Percentiles rank a stretch among this genome's conserved stretches.
Conservation (phyloP, 2,888 invertebrate genomes). For the Cyrtodaria siliqua region DNA sequence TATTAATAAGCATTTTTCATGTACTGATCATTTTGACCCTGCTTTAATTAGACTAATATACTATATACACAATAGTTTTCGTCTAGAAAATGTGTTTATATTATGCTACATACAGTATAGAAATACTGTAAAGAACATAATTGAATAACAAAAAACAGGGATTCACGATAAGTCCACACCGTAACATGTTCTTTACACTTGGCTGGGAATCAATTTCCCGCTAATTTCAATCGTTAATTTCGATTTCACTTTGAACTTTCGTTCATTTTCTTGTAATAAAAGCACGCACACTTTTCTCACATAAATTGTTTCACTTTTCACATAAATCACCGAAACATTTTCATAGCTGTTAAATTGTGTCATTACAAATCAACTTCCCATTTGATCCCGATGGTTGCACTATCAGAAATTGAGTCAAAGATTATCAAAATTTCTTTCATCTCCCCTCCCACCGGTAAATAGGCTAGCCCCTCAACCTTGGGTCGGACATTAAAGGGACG, state of each 20-base stretch:
- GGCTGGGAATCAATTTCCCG: slow-evolving; percentile 50
- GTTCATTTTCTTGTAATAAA: background rate
- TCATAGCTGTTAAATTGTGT: slow-evolving; percentile 53
- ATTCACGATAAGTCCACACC: no score
- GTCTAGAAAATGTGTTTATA: no score
- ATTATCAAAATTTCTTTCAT: slow-evolving; percentile 49
- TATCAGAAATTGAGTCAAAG: slow-evolving; percentile 38
- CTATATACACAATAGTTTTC: no score
- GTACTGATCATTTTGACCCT: no score
- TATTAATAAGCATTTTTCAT: no score
- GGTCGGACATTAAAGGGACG: slow-evolving; percentile 30
- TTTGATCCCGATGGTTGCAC: slow-evolving; percentile 35
- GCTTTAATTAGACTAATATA: no score
- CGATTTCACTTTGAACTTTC: background rate
- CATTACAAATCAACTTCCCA: slow-evolving; percentile 46
- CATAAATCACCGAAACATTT: slow-evolving; percentile 50
- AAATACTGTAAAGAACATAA: no score
- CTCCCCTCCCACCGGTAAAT: slow-evolving; percentile 51
- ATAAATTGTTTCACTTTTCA: slow-evolving; percentile 28
- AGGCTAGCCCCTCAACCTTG: slow-evolving; percentile 3
- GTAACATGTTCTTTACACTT: no score
- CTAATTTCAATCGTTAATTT: slow-evolving; percentile 10
- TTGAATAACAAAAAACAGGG: no score
- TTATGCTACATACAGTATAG: no score
- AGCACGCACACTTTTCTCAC: slow-evolving; percentile 55